phyloP scores from a whole-genome alignment of 2,888 invertebrate species.

The Epicampocera succincta region DNA sequence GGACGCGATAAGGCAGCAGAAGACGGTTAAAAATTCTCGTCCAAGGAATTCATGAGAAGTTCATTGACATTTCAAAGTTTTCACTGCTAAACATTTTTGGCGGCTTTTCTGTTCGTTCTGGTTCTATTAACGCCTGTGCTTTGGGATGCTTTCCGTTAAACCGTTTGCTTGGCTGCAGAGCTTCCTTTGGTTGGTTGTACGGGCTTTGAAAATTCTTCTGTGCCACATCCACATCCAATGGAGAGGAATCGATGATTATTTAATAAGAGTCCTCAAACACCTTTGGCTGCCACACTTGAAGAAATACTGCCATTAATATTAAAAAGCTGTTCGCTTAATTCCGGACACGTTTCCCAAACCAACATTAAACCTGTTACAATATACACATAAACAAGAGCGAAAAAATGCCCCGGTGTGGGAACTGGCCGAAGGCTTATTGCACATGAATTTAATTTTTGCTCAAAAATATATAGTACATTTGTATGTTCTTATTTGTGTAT shows the following conservation, averaged over 20 bases:
- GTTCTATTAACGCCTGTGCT: background rate
- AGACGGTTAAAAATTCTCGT: background rate
- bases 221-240: background rate
- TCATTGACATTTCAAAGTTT: constrained; percentile 36
- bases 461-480: background rate
- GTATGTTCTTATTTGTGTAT: background rate
- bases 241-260: constrained; percentile 11
- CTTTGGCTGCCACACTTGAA: background rate
- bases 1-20: background rate
- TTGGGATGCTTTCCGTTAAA: constrained; percentile 57
- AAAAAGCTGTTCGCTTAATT: background rate
- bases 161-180: constrained; percentile 42
- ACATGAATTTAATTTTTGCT: no score
- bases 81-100: background rate
- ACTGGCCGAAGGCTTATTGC: constrained; percentile 15
- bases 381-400: background rate
- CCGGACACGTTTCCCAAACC: background rate
- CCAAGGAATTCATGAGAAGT: constrained; percentile 19
- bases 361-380: background rate
- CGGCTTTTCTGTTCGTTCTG: background rate
- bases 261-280: constrained; percentile 23
- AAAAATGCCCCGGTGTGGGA: background rate
- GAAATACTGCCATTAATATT: background rate
- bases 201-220: constrained; percentile 26
- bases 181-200: background rate